Base-by-base conservation (phyloP, 2,113 vertebrate genomes). In the Spea bombifrons region DNA sequence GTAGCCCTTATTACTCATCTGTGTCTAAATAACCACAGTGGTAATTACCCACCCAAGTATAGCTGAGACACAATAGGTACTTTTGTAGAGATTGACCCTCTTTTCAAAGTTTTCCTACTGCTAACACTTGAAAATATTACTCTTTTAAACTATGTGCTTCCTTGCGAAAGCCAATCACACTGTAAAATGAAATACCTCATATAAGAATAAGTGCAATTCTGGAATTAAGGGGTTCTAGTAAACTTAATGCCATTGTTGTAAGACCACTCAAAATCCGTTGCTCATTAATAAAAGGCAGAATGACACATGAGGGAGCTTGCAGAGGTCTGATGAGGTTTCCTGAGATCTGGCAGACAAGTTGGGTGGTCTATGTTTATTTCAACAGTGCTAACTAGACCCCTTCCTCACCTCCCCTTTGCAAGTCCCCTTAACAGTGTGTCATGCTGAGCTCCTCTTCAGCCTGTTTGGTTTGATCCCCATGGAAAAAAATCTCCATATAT, bases 301-400 rank as follows among this genome's bases (percentile, higher is more conserved):
- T 79, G 76, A 79, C 76, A 79, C 76, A 73, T 17, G 76, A 78
- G 59, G 59, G 66, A 46, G 46, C n/a, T 68, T 13, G 17, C n/a
- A 7, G 8, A 55, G 63, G 47, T 46, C 45, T 55, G 13, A 75
- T 48, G 76, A 70, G 67, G 76, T 76, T 82, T 82, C 81, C 81
- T 79, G 81, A 70, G 81, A 75, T 82, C 78, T 80, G 81, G 73
- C 73, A 78, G 71, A 52, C 80, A 75, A 83, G 73, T 64, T 83
- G 79, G 79, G 80, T 83, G 82, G 82, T 83, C 82, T 81, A 52
- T 71, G 71, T 83, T 78, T 69, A 81, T 81, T 83, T 83, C 75
- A 75, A 70, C 80, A 81, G 67, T 49, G 61, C 74, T 78, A 78
- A 70, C 72, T 66, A 66, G 75, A 76, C 71, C 81, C 81, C 67